Conservation (phyloP, 2,888 invertebrate genomes). For the Druceiella hillmani region DNA sequence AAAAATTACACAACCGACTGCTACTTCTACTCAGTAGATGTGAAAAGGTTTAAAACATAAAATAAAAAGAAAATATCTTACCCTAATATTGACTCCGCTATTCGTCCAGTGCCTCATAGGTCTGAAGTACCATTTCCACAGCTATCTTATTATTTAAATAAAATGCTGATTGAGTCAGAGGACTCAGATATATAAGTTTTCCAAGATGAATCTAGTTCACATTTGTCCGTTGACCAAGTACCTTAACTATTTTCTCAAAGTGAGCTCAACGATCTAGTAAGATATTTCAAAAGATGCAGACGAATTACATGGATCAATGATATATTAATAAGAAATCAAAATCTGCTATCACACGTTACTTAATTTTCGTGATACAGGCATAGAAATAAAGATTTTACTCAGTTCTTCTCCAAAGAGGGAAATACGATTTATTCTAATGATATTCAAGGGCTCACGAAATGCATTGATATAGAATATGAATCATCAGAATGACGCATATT, state of each 20-base stretch:
- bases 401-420: too few relatives aligned
- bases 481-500: constrained; percentile 10
- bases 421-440: constrained; percentile 10
- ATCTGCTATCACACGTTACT: neutral
- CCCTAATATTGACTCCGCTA: constrained; percentile 12
- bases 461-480: constrained; percentile 11
- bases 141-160: constrained; percentile 12
- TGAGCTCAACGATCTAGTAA: constrained; percentile 1
- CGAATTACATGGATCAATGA: neutral
- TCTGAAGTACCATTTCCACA: constrained; percentile 11
- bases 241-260: neutral
- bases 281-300: neutral
- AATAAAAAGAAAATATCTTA: constrained; percentile 8
- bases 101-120: constrained; percentile 12
- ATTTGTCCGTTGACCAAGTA: neutral
- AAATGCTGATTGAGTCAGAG: constrained; percentile 9
- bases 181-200: neutral
- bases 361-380: too few relatives aligned
- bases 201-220: neutral
- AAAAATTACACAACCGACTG: constrained; percentile 9
- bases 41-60: constrained; percentile 9
- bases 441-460: constrained; percentile 10
- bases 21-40: constrained; percentile 10
- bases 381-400: too few relatives aligned
- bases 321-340: too few relatives aligned